These are phyloP conservation scores for Notamacropus eugenii DNA, from an alignment of 2,797 vertebrate species.

Conservation along the genomic window DNA sequence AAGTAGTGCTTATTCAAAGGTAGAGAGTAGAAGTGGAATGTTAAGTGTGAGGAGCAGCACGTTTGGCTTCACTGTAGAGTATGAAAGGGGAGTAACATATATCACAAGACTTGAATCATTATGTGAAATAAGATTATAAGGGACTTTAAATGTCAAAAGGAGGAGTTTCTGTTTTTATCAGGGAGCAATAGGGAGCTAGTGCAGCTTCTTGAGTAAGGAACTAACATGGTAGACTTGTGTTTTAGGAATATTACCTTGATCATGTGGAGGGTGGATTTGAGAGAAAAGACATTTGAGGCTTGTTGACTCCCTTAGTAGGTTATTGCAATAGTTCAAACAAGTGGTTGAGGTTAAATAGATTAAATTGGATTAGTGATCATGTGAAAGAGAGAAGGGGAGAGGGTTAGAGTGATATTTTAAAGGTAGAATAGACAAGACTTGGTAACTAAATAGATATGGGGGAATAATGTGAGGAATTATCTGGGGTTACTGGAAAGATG, in stretches of 20 bases:
- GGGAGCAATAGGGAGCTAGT: neutral
- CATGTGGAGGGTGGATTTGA: neutral
- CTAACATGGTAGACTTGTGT: neutral
- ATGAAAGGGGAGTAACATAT: neutral
- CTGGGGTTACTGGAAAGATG: neutral
- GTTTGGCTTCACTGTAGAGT: neutral
- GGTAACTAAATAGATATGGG: neutral
- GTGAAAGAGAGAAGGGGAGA: neutral
- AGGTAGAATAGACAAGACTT: neutral
- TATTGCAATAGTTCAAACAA: neutral
- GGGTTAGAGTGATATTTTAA: neutral
- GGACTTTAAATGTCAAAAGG: neutral
- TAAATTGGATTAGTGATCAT: neutral
- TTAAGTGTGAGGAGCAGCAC: neutral
- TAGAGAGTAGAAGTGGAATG: neutral
- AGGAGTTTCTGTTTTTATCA: neutral
- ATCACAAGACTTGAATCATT: neutral
- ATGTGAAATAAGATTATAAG: neutral
- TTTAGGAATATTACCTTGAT: neutral
- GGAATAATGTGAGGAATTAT: neutral
- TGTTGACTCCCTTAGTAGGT: neutral
- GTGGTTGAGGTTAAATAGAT: neutral
- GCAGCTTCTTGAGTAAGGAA: neutral
- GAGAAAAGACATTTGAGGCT: neutral
- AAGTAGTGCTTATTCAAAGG: neutral